phyloP scores from a whole-genome alignment of 2,888 invertebrate genomes.

The Formica aserva region DNA sequence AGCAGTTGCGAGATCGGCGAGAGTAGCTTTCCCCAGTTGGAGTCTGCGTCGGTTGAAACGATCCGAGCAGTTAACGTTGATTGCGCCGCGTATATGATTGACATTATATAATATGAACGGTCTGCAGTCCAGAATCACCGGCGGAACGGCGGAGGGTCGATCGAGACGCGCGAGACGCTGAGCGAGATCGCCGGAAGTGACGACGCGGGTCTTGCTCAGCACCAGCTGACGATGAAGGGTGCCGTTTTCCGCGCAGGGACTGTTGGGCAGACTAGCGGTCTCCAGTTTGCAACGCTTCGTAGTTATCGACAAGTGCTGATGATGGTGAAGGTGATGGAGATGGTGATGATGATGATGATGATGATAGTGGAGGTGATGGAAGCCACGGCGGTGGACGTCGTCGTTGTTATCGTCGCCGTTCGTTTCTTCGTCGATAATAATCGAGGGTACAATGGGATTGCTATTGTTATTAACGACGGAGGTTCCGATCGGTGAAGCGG shows the following conservation, averaged over 20 bases:
- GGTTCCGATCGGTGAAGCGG: conserved; percentile 75
- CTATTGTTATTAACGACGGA: conserved; percentile 62
- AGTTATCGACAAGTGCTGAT: conserved; percentile 76
- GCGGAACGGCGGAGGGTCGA: conserved; percentile 2
- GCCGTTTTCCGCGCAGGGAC: conserved; percentile 88
- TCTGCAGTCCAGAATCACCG: conserved; percentile 89
- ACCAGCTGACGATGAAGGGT: conserved; percentile 87
- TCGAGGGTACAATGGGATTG: conserved; percentile 60
- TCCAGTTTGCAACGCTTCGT: conserved; percentile 88
- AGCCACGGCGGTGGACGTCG: conserved; percentile 52
- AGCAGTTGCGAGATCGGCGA: conserved; percentile 89
- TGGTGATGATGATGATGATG: conserved; percentile 68
- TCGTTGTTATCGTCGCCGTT: conserved; percentile 65
- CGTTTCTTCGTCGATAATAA: conserved; percentile 60
- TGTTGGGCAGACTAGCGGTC: conserved; percentile 86
- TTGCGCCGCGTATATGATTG: conserved; percentile 90
- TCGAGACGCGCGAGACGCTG: conserved; percentile 81
- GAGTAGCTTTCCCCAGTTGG: conserved; percentile 89
- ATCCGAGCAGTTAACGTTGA: conserved; percentile 91
- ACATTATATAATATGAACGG: conserved; percentile 91
- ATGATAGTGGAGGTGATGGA: conserved; percentile 60
- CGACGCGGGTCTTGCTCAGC: conserved; percentile 86
- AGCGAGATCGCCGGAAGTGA: conserved; percentile 87
- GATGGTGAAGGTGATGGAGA: conserved; percentile 69
- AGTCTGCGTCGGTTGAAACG: conserved; percentile 89